Percentiles rank a stretch among this genome's conserved stretches.
These are phyloP conservation scores for Caenorhabditis afra DNA, from an alignment of 2,888 invertebrate species.

Conservation along the genomic window DNA sequence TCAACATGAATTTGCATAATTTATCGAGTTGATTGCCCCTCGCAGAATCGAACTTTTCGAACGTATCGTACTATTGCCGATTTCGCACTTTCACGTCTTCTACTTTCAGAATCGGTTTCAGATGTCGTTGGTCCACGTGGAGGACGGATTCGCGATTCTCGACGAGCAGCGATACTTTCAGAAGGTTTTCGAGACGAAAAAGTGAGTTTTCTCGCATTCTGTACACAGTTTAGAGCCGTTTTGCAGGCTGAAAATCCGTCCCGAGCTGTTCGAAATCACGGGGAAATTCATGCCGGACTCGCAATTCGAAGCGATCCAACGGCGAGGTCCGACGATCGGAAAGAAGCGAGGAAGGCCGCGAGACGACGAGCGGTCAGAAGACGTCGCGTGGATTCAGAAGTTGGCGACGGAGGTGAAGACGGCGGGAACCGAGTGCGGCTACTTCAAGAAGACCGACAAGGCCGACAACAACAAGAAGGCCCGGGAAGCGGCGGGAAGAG, in stretches of 20 bases:
- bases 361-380: conserved; percentile 13
- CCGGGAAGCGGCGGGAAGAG: conserved; percentile 40
- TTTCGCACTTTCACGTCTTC: no score
- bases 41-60: not conserved
- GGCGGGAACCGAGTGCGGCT: not conserved
- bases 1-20: conserved; percentile 6
- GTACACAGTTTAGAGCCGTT: no score
- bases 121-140: conserved; percentile 47
- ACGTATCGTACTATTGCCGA: not conserved
- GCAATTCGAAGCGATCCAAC: conserved; percentile 62
- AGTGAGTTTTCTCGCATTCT: not conserved
- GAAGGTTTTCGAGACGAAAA: conserved; percentile 12
- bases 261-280: conserved; percentile 65
- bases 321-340: conserved; percentile 17
- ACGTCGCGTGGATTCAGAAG: conserved; percentile 9
- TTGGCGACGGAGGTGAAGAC: conserved; percentile 6
- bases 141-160: conserved; percentile 54
- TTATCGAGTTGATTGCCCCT: not conserved
- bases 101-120: conserved; percentile 12
- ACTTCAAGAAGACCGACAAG: conserved; percentile 13
- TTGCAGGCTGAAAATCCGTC: conserved; percentile 47
- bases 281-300: conserved; percentile 68
- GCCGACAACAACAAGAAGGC: conserved; percentile 61
- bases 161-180: conserved; percentile 60
- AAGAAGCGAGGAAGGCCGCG: conserved; percentile 16